Evolutionary conservation across 2,797 vertebrate species (phyloP).

Genomic region (Melanotaenia nigrans): DNA sequence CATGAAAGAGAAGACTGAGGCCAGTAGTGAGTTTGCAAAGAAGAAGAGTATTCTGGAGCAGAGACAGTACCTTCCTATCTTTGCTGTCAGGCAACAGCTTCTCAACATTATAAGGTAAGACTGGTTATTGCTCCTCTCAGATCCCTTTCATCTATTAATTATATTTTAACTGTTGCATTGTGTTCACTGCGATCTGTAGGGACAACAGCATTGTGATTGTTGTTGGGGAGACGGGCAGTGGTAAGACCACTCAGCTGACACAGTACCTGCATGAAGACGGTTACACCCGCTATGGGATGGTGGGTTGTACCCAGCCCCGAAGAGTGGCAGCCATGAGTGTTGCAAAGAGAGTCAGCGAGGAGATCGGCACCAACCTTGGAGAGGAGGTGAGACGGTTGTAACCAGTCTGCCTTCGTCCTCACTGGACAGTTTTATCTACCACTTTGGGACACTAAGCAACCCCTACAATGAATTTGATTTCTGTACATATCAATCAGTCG

Average conservation of each 20-base stretch:
- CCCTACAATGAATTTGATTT: neutral
- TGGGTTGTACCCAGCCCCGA: constrained; percentile 96
- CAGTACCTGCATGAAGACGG: constrained; percentile 99
- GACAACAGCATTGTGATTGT: constrained; percentile 99
- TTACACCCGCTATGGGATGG: constrained; percentile 98
- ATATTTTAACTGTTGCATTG: neutral
- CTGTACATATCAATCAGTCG: neutral
- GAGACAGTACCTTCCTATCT: constrained; percentile 97
- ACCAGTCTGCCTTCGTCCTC: neutral
- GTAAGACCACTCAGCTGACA: constrained; percentile 98
- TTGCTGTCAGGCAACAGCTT: constrained; percentile 95
- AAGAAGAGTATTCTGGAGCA: constrained; percentile 96
- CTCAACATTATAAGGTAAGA: constrained; percentile 94
- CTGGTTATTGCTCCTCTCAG: neutral
- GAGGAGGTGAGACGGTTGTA: constrained; percentile 89
- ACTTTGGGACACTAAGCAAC: neutral
- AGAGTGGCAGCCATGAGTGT: constrained; percentile 98
- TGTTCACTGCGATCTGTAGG: constrained; percentile 71
- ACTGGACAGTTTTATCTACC: neutral
- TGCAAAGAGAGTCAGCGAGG: constrained; percentile 97
- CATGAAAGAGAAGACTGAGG: constrained; percentile 94
- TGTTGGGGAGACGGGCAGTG: constrained; percentile 97
- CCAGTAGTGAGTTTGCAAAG: constrained; percentile 97
- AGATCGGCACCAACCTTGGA: constrained; percentile 92
- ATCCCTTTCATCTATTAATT: neutral